A percentile compares a stretch with the other conserved stretches of the same genome.
Conservation (phyloP, 2,888 invertebrate genomes). For the Drosophila robusta region DNA sequence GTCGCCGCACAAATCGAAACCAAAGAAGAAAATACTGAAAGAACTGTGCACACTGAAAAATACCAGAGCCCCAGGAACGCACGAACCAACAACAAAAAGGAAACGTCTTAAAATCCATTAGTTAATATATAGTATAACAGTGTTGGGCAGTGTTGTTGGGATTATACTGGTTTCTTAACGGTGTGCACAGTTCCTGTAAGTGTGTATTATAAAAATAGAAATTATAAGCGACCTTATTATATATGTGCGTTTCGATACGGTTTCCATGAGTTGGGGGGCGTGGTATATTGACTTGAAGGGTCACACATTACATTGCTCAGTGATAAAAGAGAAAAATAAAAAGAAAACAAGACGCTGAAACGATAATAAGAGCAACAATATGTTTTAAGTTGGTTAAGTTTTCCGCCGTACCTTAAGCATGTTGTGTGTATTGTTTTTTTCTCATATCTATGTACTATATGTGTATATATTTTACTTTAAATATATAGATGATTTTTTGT, state of each 20-base stretch:
- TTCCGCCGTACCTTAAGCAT: slow-evolving; percentile 71
- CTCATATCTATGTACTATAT: slow-evolving; percentile 21
- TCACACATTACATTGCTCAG: slow-evolving; percentile 80
- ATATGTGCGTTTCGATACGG: slow-evolving; percentile 74
- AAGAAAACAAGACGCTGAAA: slow-evolving; percentile 83
- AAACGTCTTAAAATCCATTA: slow-evolving; percentile 5
- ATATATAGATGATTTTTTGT: not conserved
- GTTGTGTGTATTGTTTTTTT: slow-evolving; percentile 34
- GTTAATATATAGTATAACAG: not conserved
- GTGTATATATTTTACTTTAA: slow-evolving; percentile 10
- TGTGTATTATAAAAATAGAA: slow-evolving; percentile 69
- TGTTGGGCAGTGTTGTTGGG: not conserved
- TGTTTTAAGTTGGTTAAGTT: slow-evolving; percentile 75
- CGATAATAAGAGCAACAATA: slow-evolving; percentile 84
- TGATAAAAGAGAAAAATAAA: slow-evolving; percentile 81
- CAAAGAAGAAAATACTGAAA: slow-evolving; percentile 59
- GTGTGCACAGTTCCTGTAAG: slow-evolving; percentile 63
- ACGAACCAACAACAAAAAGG: not conserved
- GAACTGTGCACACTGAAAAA: slow-evolving; percentile 55
- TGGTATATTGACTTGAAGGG: slow-evolving; percentile 77
- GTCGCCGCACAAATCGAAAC: slow-evolving; percentile 64
- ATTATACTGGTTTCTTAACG: slow-evolving; percentile 1
- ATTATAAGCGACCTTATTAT: slow-evolving; percentile 78
- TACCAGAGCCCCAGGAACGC: slow-evolving; percentile 4
- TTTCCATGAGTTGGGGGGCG: slow-evolving; percentile 77